Evolutionary conservation across 1,140 invertebrate genomes (phyloP).

Genomic region (Drosophila insularis): DNA sequence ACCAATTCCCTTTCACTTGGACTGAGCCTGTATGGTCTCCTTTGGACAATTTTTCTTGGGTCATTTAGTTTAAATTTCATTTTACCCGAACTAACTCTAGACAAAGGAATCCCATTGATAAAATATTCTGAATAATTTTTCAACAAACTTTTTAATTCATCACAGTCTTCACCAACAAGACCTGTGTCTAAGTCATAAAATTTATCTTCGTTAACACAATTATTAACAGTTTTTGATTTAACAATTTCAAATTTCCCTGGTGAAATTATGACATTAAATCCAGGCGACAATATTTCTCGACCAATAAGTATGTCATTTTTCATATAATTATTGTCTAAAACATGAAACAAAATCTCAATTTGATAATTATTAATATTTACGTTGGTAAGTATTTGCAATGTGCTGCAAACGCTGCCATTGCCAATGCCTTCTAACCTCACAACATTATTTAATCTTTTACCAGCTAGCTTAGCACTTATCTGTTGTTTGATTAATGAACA

Average conservation of each 20-base stretch:
- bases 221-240: conserved; percentile 20
- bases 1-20: too few species aligned
- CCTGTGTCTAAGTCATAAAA: not conserved
- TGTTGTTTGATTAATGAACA: conserved; percentile 20
- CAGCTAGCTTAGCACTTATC: conserved; percentile 21
- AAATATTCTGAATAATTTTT: too few species aligned
- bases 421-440: not conserved
- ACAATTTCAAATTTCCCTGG: conserved; percentile 36
- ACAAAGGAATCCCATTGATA: too few species aligned
- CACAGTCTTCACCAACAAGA: too few species aligned
- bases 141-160: too few species aligned
- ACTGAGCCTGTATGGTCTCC: too few species aligned
- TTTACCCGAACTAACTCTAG: not conserved
- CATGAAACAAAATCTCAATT: conserved; percentile 44
- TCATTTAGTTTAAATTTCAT: conserved; percentile 1
- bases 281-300: conserved; percentile 33
- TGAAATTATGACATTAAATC: conserved; percentile 31
- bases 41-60: not conserved
- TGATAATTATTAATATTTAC: conserved; percentile 14
- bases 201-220: not conserved
- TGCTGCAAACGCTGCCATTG: too few species aligned
- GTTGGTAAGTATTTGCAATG: too few species aligned
- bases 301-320: conserved; percentile 38
- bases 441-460: conserved; percentile 8
- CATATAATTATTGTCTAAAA: conserved; percentile 26